These are phyloP conservation scores for Prosopocoilus inquinatus DNA, from an alignment of 2,888 invertebrate species.

Conservation along the genomic window DNA sequence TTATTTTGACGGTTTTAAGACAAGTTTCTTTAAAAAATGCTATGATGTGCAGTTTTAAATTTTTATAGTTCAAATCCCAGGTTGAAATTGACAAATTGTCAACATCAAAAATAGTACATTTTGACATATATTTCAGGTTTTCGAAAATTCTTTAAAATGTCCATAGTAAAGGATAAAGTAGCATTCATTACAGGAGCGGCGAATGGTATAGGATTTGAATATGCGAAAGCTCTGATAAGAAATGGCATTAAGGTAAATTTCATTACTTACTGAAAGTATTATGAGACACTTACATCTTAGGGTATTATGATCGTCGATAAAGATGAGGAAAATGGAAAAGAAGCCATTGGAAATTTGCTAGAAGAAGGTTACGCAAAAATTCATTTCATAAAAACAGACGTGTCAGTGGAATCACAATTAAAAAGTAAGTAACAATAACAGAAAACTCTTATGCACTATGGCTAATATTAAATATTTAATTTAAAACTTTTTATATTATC, in stretches of 20 bases:
- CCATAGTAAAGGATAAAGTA: slow-evolving; percentile 15
- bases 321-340: slow-evolving; percentile 2
- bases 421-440: slow-evolving; percentile 22
- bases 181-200: slow-evolving; percentile 31
- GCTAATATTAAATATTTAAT: neutral
- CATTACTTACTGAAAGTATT: neutral
- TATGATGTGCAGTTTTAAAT: too few species aligned
- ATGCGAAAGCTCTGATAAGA: slow-evolving; percentile 22
- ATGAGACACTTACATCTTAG: neutral
- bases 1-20: too few species aligned
- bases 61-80: too few species aligned
- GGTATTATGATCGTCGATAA: slow-evolving; percentile 6
- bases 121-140: neutral
- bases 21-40: too few species aligned
- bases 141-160: neutral
- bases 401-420: slow-evolving; percentile 19
- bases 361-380: slow-evolving; percentile 8
- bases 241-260: slow-evolving; percentile 26
- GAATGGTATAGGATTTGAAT: slow-evolving; percentile 27
- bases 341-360: slow-evolving; percentile 2
- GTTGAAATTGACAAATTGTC: too few species aligned
- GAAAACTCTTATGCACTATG: neutral
- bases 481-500: neutral
- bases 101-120: neutral
- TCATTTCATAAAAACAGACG: slow-evolving; percentile 20